Evolutionary conservation across 2,113 vertebrate genomes (phyloP).

Genomic region (Cichladusa arquata): DNA sequence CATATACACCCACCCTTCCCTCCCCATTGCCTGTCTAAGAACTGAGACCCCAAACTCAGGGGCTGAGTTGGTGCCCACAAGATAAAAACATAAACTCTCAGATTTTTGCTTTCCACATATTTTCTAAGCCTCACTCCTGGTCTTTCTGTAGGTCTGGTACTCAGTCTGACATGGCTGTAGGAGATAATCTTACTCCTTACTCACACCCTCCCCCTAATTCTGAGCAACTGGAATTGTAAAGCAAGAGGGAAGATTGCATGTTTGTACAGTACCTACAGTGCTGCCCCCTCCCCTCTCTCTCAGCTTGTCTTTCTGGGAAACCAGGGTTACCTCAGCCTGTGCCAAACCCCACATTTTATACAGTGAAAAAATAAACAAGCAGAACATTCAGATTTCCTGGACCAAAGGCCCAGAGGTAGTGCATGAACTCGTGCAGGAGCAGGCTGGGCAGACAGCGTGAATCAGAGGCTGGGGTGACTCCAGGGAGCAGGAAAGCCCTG

Average conservation of each 20-base stretch:
- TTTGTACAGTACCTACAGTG: neutral
- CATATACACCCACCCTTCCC: rapidly evolving
- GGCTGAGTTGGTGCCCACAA: neutral
- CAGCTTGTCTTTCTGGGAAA: neutral
- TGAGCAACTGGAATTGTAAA: neutral
- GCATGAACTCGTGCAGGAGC: neutral
- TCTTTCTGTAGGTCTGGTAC: neutral
- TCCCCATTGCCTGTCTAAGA: neutral
- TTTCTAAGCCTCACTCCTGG: neutral
- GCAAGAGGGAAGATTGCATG: neutral
- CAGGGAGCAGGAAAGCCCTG: conserved; percentile 53
- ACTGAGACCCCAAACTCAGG: rapidly evolving
- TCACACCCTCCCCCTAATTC: neutral
- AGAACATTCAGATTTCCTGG: neutral
- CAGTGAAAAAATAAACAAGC: neutral
- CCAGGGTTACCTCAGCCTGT: neutral
- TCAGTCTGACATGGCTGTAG: neutral
- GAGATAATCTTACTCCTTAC: neutral
- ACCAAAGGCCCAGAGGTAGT: neutral
- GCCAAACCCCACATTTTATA: neutral
- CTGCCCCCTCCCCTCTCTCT: neutral
- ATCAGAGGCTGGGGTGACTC: conserved; percentile 23
- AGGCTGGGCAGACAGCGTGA: neutral
- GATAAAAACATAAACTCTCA: rapidly evolving
- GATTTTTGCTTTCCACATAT: neutral